Conservation (phyloP, 2,113 vertebrate species). For the Paedocypris sp. region DNA sequence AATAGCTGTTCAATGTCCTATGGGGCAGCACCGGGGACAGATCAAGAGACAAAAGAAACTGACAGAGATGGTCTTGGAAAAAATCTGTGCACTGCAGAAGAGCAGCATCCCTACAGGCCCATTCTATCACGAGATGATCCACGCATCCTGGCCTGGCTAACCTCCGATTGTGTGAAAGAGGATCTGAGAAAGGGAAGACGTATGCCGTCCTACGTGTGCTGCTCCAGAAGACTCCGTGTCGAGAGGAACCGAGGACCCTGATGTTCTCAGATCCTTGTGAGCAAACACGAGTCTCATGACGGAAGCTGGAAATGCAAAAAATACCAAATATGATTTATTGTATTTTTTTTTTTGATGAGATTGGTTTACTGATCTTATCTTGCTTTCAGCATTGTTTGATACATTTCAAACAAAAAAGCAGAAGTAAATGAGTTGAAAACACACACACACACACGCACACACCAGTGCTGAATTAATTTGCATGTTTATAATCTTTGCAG, state of each 20-base stretch:
- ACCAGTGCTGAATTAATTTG: too few relatives aligned
- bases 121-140: conserved; percentile 22
- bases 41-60: conserved; percentile 23
- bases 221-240: conserved; percentile 22
- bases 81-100: conserved; percentile 38
- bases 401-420: too few relatives aligned
- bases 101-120: conserved; percentile 39
- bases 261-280: conserved; percentile 31
- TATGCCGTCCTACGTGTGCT: conserved; percentile 37
- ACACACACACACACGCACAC: too few relatives aligned
- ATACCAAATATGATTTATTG: too few relatives aligned
- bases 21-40: conserved; percentile 17
- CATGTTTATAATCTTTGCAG: too few relatives aligned
- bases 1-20: conserved; percentile 29
- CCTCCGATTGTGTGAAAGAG: conserved; percentile 46
- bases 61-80: conserved; percentile 41
- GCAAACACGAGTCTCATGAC: not conserved
- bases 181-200: conserved; percentile 60
- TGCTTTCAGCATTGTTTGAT: too few relatives aligned
- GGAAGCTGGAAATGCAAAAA: too few relatives aligned
- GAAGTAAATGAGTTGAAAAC: too few relatives aligned
- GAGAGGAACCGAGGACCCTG: too few relatives aligned
- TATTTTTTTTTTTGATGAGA: too few relatives aligned
- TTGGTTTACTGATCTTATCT: too few relatives aligned
- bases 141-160: not conserved